Evolutionary conservation across 2,113 vertebrate genomes (phyloP), one percentile per base, ranked within the genome.

Genomic region (Hoplias malabaricus): DNA sequence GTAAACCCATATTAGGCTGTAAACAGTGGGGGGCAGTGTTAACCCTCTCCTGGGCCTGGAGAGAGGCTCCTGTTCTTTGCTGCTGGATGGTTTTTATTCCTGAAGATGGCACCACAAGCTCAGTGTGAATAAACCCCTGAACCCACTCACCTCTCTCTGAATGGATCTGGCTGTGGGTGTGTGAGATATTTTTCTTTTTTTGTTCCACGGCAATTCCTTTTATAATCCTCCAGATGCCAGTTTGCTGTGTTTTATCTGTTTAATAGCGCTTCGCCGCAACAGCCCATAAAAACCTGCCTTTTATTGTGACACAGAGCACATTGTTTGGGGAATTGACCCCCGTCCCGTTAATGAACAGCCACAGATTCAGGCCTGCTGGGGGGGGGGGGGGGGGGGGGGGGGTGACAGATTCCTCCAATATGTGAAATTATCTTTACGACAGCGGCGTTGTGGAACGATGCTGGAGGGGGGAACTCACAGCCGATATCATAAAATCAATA

Each of bases 121-220:
- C 70, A 69, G 27, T 38, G 29, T 34, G 7, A 34, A 14, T n/a
- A 9, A 61, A 38, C 23, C 42, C 42, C 38, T 79, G 81, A 63
- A 82, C 81, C 57, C 81, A 67, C 16, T 82, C 78, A 82, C 81
- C 81, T 75, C 81, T 33, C 63, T 23, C 71, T 66, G 71, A 69
- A 75, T 43, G 71, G 72, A 57, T 53, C 33, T 61, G 59, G 73
- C 72, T 77, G 73, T 67, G 70, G 85, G 89, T 89, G 91, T 87
- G 86, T 87, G 84, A 89, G 88, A 19, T 46, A 90, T 90, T 91
- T 89, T 90, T 87, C 72, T 65, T 91, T 90, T 90, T 88, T 76
- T 62, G n/a, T n/a, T n/a, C n/a, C 78, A 90, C 89, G 90, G 89
- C 91, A 91, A 87, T 90, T 90, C 87, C 78, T 81, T 84, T 84